A percentile compares a stretch with the other conserved stretches of the same genome.
Conservation (phyloP, 2,113 vertebrate genomes). For the Engraulis encrasicolus region DNA sequence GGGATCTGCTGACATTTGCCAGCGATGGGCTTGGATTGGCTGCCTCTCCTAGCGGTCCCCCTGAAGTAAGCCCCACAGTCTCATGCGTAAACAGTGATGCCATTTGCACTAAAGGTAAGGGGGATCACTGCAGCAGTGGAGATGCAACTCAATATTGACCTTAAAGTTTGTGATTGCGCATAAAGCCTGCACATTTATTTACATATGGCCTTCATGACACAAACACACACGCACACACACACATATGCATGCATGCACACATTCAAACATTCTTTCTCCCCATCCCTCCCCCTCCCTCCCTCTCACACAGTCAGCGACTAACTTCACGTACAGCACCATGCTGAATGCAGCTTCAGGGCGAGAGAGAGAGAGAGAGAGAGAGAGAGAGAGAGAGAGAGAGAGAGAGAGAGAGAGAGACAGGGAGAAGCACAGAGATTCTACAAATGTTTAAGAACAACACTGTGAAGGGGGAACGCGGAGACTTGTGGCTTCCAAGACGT, state of each 20-base stretch:
- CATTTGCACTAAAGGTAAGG: conserved; percentile 70
- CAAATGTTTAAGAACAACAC: neutral
- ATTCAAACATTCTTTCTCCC: neutral
- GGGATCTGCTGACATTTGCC: conserved; percentile 76
- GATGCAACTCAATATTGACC: conserved; percentile 10
- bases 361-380: conserved; percentile 28
- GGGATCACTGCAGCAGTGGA: conserved; percentile 59
- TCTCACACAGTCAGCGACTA: too few relatives aligned
- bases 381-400: conserved; percentile 18
- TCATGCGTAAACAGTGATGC: conserved; percentile 73
- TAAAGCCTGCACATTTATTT: neutral
- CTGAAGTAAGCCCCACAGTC: conserved; percentile 59
- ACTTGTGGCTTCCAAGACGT: neutral
- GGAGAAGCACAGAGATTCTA: too few relatives aligned
- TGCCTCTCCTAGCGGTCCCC: conserved; percentile 4
- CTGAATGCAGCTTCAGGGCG: too few relatives aligned
- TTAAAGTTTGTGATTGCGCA: conserved; percentile 1
- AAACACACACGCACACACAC: neutral
- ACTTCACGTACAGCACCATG: too few relatives aligned
- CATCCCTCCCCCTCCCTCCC: too few relatives aligned
- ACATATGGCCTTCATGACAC: neutral
- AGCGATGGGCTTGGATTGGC: conserved; percentile 71
- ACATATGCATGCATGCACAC: neutral
- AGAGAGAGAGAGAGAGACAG: neutral
- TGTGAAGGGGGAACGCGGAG: neutral